These are phyloP conservation scores for Netelia virgata DNA, from an alignment of 2,888 invertebrate genomes.

Conservation along the genomic window DNA sequence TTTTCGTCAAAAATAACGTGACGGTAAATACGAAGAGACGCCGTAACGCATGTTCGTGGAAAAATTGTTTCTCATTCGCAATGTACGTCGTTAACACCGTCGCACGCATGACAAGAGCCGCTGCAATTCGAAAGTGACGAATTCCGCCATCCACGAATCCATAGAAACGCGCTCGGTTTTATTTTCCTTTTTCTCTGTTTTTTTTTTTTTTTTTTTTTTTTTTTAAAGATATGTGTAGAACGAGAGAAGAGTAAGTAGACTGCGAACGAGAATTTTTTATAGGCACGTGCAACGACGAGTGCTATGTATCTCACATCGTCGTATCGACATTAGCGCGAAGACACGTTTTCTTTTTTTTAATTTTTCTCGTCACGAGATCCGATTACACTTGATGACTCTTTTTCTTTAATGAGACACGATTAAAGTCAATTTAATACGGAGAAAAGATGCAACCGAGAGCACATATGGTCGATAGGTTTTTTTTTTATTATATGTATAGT, in stretches of 20 bases:
- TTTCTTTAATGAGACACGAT: constrained; percentile 24
- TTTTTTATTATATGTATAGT: background rate
- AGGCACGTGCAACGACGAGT: too few relatives aligned
- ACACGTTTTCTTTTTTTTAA: constrained; percentile 8
- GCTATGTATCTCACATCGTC: background rate
- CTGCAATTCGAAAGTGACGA: constrained; percentile 43
- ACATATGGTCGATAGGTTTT: background rate
- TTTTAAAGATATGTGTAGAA: background rate
- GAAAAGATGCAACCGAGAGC: background rate
- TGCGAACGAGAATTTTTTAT: background rate
- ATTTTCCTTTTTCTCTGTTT: constrained; percentile 1
- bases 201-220: background rate
- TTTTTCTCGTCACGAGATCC: background rate
- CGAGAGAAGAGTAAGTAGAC: background rate
- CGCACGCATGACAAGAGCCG: constrained; percentile 9
- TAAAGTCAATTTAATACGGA: constrained; percentile 26
- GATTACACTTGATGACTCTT: background rate
- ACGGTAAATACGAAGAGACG: background rate
- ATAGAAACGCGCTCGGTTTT: constrained; percentile 5
- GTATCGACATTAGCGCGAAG: background rate
- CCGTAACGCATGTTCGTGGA: background rate
- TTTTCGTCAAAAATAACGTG: background rate
- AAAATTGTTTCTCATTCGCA: background rate
- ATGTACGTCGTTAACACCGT: background rate
- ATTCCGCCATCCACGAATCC: constrained; percentile 17